A percentile compares a stretch with the other conserved stretches of the same genome.
Conservation (phyloP, 2,888 invertebrate genomes). For the Galeopsomyia nigrocyanea region DNA sequence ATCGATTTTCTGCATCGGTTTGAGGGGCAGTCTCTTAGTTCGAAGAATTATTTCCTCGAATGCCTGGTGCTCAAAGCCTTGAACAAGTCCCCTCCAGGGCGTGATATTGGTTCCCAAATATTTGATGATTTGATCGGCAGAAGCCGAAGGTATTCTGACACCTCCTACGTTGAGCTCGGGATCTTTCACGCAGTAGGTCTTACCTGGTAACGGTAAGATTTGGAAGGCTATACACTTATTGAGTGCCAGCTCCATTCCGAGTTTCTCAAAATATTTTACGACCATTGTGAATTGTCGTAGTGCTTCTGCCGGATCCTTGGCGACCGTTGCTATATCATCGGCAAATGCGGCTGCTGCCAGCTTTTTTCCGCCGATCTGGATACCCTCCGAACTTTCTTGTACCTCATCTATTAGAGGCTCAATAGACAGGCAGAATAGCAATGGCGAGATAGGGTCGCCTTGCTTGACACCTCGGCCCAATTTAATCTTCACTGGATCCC, state of each 20-base stretch:
- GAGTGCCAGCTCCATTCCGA: conserved; percentile 44
- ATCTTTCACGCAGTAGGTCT: conserved; percentile 37
- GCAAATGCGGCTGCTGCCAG: conserved; percentile 46
- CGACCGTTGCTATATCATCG: conserved; percentile 48
- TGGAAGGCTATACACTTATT: conserved; percentile 41
- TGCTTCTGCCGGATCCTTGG: background rate
- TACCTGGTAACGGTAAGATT: background rate
- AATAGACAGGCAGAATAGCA: conserved; percentile 37
- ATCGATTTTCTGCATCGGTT: conserved; percentile 38
- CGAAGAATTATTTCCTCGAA: conserved; percentile 4
- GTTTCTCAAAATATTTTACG: rapidly evolving
- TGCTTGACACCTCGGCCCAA: conserved; percentile 67
- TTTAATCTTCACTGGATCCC: background rate
- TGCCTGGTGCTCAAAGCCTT: background rate
- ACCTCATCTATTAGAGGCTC: conserved; percentile 6
- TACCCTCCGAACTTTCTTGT: background rate
- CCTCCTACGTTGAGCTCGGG: background rate
- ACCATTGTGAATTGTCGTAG: background rate
- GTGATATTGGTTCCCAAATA: conserved; percentile 17
- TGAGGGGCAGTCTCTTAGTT: conserved; percentile 9
- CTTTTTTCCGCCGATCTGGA: background rate
- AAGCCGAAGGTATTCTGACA: background rate
- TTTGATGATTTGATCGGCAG: background rate
- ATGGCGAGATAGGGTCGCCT: conserved; percentile 65
- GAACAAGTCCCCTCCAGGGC: conserved; percentile 21